Percentiles rank a stretch among this genome's conserved stretches.
Evolutionary conservation across 2,888 invertebrate genomes (phyloP).

Genomic region (Cheiracanthium punctorium): DNA sequence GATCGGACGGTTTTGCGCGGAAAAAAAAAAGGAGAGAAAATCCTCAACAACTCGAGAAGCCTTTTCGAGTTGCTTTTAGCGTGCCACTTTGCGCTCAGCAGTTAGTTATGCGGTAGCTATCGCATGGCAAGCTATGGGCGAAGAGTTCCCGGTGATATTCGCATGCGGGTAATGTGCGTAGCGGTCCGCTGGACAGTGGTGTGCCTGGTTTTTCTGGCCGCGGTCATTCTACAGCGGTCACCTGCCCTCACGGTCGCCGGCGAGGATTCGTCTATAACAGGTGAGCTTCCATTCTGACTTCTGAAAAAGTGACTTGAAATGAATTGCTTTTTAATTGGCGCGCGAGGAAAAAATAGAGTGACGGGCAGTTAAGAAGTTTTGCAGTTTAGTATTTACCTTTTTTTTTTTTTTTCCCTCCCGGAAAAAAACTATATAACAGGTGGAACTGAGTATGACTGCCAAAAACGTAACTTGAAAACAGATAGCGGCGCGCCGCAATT

Average conservation of each 20-base stretch:
- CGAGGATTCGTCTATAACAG: constrained; percentile 6
- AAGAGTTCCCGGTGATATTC: constrained; percentile 14
- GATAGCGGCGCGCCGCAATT: too few relatives aligned
- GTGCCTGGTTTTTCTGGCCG: constrained; percentile 12
- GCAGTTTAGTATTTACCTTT: too few relatives aligned
- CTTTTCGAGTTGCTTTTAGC: neutral
- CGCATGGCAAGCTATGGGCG: constrained; percentile 30
- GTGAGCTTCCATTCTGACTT: too few relatives aligned
- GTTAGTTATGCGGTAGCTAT: constrained; percentile 34
- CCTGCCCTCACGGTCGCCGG: neutral
- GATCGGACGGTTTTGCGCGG: neutral
- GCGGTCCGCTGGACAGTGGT: neutral
- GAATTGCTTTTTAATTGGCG: too few relatives aligned
- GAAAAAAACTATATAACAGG: too few relatives aligned
- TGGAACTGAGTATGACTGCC: too few relatives aligned
- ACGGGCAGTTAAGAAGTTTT: too few relatives aligned
- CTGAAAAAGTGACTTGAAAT: too few relatives aligned
- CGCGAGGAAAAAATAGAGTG: too few relatives aligned
- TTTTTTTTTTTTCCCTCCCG: too few relatives aligned
- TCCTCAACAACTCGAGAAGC: neutral
- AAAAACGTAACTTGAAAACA: too few relatives aligned
- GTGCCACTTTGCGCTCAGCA: neutral
- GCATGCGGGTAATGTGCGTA: constrained; percentile 14
- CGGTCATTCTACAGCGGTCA: neutral
- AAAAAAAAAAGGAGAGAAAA: constrained; percentile 10